These are phyloP conservation scores for Leptinotarsa peninsularis DNA, from an alignment of 2,888 invertebrate species.

Conservation along the genomic window DNA sequence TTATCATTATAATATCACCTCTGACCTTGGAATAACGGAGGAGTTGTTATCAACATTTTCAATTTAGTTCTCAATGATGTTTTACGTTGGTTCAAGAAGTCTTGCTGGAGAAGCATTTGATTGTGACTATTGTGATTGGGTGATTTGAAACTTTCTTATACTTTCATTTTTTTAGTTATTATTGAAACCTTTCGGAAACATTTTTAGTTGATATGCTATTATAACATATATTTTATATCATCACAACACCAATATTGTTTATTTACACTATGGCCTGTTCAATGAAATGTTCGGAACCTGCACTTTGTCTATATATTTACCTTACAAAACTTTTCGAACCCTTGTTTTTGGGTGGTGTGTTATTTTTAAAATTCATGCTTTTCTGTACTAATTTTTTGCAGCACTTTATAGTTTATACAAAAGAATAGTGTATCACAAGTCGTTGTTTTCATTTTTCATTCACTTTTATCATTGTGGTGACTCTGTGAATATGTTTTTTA, in stretches of 20 bases:
- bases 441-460: no score
- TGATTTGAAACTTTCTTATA: conserved; percentile 11
- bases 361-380: no score
- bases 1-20: conserved; percentile 24
- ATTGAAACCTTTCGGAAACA: neutral
- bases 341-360: no score
- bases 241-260: no score
- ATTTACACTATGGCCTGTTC: no score
- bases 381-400: no score
- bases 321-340: no score
- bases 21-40: conserved; percentile 18
- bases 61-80: conserved; percentile 18
- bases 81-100: conserved; percentile 26
- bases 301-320: no score
- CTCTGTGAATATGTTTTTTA: neutral
- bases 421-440: no score
- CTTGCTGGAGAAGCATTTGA: conserved; percentile 5
- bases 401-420: no score
- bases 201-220: neutral
- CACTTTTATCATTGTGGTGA: neutral
- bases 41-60: conserved; percentile 2
- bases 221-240: no score
- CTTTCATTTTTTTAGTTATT: neutral
- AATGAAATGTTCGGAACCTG: no score
- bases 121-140: conserved; percentile 20